These are phyloP conservation scores for Calcarius lapponicus DNA, from an alignment of 2,797 vertebrate species.

Conservation along the genomic window DNA sequence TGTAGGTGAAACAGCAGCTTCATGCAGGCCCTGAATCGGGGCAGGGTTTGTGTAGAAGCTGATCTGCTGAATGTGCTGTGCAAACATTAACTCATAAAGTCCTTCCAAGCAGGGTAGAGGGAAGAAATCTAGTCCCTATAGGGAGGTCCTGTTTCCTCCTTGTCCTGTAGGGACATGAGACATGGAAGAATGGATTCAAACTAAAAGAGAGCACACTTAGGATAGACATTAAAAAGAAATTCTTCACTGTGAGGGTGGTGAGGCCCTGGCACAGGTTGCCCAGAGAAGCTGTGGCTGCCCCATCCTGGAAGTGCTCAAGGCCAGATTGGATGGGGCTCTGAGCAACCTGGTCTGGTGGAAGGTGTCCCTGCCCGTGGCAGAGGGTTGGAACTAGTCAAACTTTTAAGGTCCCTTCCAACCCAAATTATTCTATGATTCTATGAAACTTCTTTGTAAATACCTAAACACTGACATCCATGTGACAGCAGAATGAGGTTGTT, in stretches of 20 bases:
- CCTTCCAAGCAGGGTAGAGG: neutral
- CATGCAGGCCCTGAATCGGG: neutral
- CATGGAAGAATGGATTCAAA: neutral
- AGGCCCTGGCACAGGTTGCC: neutral
- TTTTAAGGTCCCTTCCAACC: neutral
- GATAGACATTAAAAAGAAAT: neutral
- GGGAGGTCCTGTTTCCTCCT: neutral
- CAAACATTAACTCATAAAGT: neutral
- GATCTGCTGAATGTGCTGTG: neutral
- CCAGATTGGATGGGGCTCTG: neutral
- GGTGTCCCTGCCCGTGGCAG: neutral
- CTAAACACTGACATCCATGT: neutral
- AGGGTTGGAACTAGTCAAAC: neutral
- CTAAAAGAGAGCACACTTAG: neutral
- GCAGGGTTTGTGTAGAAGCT: neutral
- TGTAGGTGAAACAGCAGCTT: neutral
- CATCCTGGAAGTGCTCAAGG: neutral
- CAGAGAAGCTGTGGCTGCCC: neutral
- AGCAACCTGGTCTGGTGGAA: neutral
- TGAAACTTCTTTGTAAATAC: neutral
- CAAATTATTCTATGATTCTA: neutral
- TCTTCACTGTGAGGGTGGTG: neutral
- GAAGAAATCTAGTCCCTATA: neutral
- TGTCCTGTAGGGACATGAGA: neutral
- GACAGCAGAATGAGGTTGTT: neutral